Evolutionary conservation across 2,113 vertebrate species (phyloP), one percentile per base, ranked within the genome.

Genomic region (Petromus typicus): DNA sequence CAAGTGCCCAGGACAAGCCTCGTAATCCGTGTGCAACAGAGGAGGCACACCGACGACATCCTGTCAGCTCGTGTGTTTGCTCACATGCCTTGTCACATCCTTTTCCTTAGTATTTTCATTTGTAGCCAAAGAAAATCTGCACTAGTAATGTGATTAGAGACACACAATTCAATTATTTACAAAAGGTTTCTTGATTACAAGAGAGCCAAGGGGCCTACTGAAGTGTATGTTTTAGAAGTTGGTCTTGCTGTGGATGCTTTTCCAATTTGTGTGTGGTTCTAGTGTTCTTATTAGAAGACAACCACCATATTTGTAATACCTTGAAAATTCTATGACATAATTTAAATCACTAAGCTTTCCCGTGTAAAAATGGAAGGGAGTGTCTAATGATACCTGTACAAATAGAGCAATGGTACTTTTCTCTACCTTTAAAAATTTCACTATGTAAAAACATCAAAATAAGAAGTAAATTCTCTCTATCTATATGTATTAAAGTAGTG

Each of bases 401-500:
- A 73, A 51, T 1, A 64, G 30, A 84, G 7, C 34, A 11, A 94
- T 66, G 3, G 4, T 20, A 27, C 57, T 27, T 45, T 66, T 71
- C 63, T 23, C 76, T 86, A 12, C 86, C 94, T 95, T 83, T 1
- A 16, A 79, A 93, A 81, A 2, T 79, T 69, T 93, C n/a, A 2
- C 25, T 94, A 54, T 80, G 5, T 73, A 93, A 37, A 61, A 51
- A 32, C 66, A 13, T 8, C 37, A 75, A 89, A 69, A 34, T 88
- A 94, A 85, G 59, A 56, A 56, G 16, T 51, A 51, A 51, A 51
- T 51, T 51, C 13, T 56, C 8, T 63, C 64, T 66, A 57, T 23
- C 12, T 95, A 45, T 67, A 54, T 90, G 83, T 5, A 75, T 91
- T 88, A 7, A 51, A 81, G 73, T 92, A 88, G 40, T 18, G 67